A percentile compares a stretch with the other conserved stretches of the same genome.
phyloP scores from a whole-genome alignment of 2,888 invertebrate genomes.

The Malacosoma neustria region DNA sequence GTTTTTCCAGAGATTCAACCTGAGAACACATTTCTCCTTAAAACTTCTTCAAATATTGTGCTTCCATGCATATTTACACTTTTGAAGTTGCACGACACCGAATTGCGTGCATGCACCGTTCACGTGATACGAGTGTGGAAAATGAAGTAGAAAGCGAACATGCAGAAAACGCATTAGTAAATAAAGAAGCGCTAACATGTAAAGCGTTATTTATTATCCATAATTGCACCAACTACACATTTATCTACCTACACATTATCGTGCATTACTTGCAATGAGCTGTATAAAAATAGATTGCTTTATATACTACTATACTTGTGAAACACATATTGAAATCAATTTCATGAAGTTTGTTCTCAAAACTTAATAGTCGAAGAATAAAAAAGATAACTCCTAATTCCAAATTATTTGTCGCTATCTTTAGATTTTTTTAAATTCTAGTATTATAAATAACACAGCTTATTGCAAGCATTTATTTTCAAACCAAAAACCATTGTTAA shows the following conservation, averaged over 20 bases:
- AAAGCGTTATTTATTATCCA: constrained; percentile 39
- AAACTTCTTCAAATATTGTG: constrained; percentile 29
- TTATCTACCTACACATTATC: constrained; percentile 78
- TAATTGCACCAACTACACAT: constrained; percentile 23
- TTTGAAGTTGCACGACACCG: constrained; percentile 23
- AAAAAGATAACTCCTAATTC: too few relatives aligned
- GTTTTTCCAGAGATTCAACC: constrained; percentile 75
- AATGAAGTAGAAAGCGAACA: constrained; percentile 28
- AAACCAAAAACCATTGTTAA: not conserved
- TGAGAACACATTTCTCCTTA: constrained; percentile 68
- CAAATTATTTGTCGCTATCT: too few relatives aligned
- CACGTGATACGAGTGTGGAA: constrained; percentile 30
- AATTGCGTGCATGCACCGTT: constrained; percentile 37
- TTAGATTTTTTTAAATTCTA: too few relatives aligned
- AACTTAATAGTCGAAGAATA: too few relatives aligned
- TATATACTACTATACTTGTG: too few relatives aligned
- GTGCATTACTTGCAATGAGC: too few relatives aligned
- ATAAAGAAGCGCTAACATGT: constrained; percentile 24
- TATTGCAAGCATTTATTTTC: not conserved
- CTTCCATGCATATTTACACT: constrained; percentile 55
- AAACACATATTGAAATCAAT: too few relatives aligned
- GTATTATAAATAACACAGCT: not conserved
- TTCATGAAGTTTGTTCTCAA: too few relatives aligned
- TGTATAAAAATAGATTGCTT: too few relatives aligned
- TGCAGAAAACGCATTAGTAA: constrained; percentile 24